These are phyloP conservation scores for Micronycteris hirsuta DNA, from an alignment of 2,113 vertebrate species.

Conservation along the genomic window DNA sequence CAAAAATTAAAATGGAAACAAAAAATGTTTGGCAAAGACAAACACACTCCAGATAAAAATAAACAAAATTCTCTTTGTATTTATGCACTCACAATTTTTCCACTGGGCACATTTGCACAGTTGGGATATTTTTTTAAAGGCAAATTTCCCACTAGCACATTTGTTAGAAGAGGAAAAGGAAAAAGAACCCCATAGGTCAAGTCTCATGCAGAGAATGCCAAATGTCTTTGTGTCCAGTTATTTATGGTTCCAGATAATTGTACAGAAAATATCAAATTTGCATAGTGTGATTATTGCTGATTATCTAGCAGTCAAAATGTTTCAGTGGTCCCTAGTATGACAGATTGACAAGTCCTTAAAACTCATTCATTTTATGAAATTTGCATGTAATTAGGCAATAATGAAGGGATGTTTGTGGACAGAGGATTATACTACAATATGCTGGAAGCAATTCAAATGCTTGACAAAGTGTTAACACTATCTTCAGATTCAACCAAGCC, in stretches of 20 bases:
- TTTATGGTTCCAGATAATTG: constrained; percentile 98
- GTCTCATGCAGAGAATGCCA: constrained; percentile 91
- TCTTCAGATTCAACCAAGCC: constrained; percentile 84
- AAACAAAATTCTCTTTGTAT: constrained; percentile 73
- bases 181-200: constrained; percentile 85
- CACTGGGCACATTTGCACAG: constrained; percentile 74
- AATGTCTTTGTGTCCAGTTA: constrained; percentile 98
- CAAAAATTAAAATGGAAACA: constrained; percentile 55
- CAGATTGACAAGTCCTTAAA: constrained; percentile 99
- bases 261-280: constrained; percentile 99
- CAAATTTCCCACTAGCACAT: constrained; percentile 80
- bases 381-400: constrained; percentile 99
- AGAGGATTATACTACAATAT: constrained; percentile 92
- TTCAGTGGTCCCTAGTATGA: constrained; percentile 97
- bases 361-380: constrained; percentile 99
- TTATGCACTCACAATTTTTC: constrained; percentile 67
- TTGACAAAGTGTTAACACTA: constrained; percentile 90
- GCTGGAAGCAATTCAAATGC: constrained; percentile 87
- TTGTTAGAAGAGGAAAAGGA: constrained; percentile 72
- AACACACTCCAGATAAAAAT: constrained; percentile 64
- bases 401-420: constrained; percentile 96
- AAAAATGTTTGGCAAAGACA: constrained; percentile 53
- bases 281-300: constrained; percentile 99
- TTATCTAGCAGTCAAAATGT: constrained; percentile 98
- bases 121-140: constrained; percentile 54